Percentiles rank a stretch among this genome's conserved stretches.
Conservation (phyloP, 2,797 vertebrate genomes). For the Lepilemur septentrionalis region DNA sequence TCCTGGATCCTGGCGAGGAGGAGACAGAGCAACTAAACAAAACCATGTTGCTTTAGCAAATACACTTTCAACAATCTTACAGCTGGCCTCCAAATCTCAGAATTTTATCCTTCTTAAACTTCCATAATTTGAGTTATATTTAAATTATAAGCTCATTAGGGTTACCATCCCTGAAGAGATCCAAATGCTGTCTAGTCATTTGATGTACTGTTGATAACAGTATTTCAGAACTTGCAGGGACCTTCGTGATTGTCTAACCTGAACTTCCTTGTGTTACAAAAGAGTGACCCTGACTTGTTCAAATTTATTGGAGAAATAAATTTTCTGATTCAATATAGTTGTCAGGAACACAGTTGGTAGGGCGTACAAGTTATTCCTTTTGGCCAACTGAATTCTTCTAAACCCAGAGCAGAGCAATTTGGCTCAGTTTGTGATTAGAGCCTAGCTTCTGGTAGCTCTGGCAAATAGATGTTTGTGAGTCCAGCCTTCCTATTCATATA, state of each 20-base stretch:
- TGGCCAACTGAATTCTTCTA: background rate
- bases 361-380: background rate
- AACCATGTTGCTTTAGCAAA: background rate
- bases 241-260: constrained; percentile 26
- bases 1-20: background rate
- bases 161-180: background rate
- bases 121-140: constrained; percentile 2
- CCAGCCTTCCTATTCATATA: background rate
- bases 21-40: background rate
- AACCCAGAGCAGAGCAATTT: background rate
- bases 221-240: constrained; percentile 31
- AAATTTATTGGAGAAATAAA: constrained; percentile 60
- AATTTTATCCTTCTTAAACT: constrained; percentile 4
- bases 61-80: background rate
- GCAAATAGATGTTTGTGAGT: background rate
- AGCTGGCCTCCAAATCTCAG: background rate
- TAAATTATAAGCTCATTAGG: background rate
- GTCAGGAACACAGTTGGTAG: constrained; percentile 21
- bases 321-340: constrained; percentile 54
- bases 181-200: background rate
- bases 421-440: background rate
- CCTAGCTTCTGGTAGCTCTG: background rate
- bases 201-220: constrained; percentile 9
- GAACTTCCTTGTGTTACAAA: constrained; percentile 19
- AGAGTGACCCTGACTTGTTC: background rate